These are phyloP conservation scores for Phengaris arion DNA, from an alignment of 2,888 invertebrate species.

Conservation along the genomic window DNA sequence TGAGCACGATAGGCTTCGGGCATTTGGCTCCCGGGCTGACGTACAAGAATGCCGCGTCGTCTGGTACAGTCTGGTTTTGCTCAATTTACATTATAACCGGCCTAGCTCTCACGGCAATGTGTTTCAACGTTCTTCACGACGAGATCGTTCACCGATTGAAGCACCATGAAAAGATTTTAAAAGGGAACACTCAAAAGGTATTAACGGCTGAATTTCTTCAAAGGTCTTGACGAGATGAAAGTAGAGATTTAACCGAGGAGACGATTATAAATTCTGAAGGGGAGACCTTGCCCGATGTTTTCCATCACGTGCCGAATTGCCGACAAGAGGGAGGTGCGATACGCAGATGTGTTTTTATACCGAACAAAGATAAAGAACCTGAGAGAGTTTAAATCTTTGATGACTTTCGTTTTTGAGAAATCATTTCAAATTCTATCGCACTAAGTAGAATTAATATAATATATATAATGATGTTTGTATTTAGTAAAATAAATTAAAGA, in stretches of 20 bases:
- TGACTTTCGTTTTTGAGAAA: constrained; percentile 13
- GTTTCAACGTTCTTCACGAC: constrained; percentile 88
- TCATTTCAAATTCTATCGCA: neutral
- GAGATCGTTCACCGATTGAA: constrained; percentile 90
- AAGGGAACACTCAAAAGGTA: constrained; percentile 63
- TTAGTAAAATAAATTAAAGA: constrained; percentile 17
- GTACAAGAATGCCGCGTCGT: constrained; percentile 70
- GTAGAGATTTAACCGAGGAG: constrained; percentile 66
- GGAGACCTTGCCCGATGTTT: constrained; percentile 70
- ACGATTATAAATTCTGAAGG: constrained; percentile 66
- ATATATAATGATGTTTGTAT: constrained; percentile 6
- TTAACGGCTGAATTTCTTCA: constrained; percentile 69
- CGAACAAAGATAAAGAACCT: constrained; percentile 65
- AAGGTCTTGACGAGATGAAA: constrained; percentile 74
- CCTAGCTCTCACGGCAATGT: constrained; percentile 30
- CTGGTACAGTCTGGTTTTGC: constrained; percentile 92
- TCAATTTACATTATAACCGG: constrained; percentile 48
- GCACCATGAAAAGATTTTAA: constrained; percentile 75
- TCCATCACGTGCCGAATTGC: constrained; percentile 65
- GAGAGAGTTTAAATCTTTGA: constrained; percentile 43
- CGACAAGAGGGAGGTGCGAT: constrained; percentile 64
- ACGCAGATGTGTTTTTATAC: constrained; percentile 64
- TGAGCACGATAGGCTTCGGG: constrained; percentile 95
- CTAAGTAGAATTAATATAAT: constrained; percentile 10
- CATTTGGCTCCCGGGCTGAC: constrained; percentile 88